These are phyloP conservation scores for Rallus crepitans DNA, from an alignment of 2,797 vertebrate genomes.

Conservation along the genomic window DNA sequence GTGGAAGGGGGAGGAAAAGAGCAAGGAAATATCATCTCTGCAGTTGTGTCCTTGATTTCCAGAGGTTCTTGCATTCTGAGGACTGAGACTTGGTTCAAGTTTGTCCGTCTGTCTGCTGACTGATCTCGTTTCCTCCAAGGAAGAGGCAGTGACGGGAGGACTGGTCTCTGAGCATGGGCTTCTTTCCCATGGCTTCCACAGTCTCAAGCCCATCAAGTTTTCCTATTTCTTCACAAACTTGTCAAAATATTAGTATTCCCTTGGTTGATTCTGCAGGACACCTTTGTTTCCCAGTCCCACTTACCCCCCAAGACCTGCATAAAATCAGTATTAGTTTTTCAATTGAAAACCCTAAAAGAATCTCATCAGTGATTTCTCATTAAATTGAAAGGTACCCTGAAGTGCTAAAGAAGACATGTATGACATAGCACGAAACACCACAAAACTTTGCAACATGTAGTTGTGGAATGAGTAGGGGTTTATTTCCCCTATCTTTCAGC, in stretches of 20 bases:
- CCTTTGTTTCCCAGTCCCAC: background rate
- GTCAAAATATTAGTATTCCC: background rate
- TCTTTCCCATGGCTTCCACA: background rate
- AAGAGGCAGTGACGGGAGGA: background rate
- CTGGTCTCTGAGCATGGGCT: background rate
- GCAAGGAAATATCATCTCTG: constrained; percentile 19
- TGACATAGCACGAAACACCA: background rate
- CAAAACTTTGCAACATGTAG: background rate
- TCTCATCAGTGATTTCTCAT: constrained; percentile 7
- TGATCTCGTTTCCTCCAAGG: constrained; percentile 53
- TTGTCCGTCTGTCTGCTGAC: constrained; percentile 56
- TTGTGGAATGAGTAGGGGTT: background rate
- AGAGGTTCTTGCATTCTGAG: constrained; percentile 42
- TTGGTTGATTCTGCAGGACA: background rate
- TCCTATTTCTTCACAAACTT: background rate
- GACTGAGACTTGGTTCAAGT: constrained; percentile 46
- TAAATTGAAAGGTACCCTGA: background rate
- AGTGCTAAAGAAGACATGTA: background rate
- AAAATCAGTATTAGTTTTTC: background rate
- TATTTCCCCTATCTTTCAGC: background rate
- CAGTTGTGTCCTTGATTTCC: constrained; percentile 49
- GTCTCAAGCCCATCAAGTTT: background rate
- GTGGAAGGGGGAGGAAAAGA: background rate
- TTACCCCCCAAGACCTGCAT: background rate
- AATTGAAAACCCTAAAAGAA: background rate